Evolutionary conservation across 2,888 invertebrate genomes (phyloP), one percentile per base, ranked within the genome.

Genomic region (Arenicola marina): DNA sequence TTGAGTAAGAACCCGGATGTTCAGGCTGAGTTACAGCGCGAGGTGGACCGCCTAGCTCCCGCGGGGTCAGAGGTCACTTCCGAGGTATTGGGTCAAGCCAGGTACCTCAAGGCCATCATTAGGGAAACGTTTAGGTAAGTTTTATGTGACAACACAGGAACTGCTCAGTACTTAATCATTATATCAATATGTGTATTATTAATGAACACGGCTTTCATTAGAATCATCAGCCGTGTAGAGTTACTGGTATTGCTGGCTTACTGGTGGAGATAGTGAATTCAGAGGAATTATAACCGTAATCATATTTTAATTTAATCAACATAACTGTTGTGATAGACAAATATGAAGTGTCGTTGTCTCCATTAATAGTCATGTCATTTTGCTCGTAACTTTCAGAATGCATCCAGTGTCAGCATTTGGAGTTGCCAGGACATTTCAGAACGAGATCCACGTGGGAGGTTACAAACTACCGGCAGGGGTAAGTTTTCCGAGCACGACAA

Each of bases 41-140:
- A 73, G 51, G 59, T 74, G 15, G 32, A 59, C 24, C 11, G 15
- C 2, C 48, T 46, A 3, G 18, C 69, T 4, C 63, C 67, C 11
- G 38, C 46, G 4, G 46, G 34, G 21, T 51, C 56, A n/a, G 54
- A 54, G 1, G 32, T 71, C 4, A 62, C 65, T n/a, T 51, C 61
- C 18, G 62, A 65, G 28, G 55, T 63, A 18, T 53, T 73, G 18
- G 31, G 32, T 3, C 44, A 65, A 4, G 51, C 72, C 64, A 56
- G 62, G 28, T 73, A 72, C 54, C 44, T 73, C 21, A 70, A 68
- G 56, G 72, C 70, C 2, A 64, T 66, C 45, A 44, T 68, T 21
- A 72, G 72, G 43, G 73, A 73, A 53, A 64, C 68, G 0, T 68
- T 80, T 15, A 76, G 74, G 73, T 73, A 62, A 24, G 51, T 26